Evolutionary conservation across 2,113 vertebrate species (phyloP), one percentile per base, ranked within the genome.

Genomic region (Ursus arctos): DNA sequence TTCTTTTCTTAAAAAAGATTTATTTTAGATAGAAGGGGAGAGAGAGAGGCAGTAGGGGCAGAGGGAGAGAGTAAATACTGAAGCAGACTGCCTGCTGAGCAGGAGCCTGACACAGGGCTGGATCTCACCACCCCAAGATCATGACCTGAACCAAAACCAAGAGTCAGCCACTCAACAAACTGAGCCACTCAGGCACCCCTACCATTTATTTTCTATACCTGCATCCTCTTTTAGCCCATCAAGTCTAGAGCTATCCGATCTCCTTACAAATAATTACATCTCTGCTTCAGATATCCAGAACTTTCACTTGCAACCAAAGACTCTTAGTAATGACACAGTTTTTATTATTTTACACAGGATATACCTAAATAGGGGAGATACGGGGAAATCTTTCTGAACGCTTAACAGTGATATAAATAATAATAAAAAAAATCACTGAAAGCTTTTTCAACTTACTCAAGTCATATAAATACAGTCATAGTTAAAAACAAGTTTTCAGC

Each of bases 341-440:
- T 74, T 80, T 61, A 53, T 86, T 76, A 81, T 89, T 94, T 95
- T n/a, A 87, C 59, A 61, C 7, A 83, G 22, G 36, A 82, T 51
- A 74, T 2, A 80, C 1, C 18, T 7, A 91, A 91, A 71, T 57
- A 59, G 1, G 28, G 81, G 6, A 80, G 90, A 59, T 83, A 53
- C 0, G 47, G 31, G 21, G 2, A 92, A 92, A 87, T 86, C 21
- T 22, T 47, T 57, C 16, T 79, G 4, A 88, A 55, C 84, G 1
- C 4, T 92, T 59, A 81, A 31, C 15, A 87, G 28, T 85, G 6
- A 77, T 63, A 80, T 65, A 92, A 81, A 7, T 2, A 83, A n/a
- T 61, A 57, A n/a, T 61, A 57, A 69, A 69, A 79, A 93, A 51
- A 28, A 8, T 55, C 43, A 85, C 28, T 24, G 1, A 80, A 86